Conservation (phyloP, 2,797 vertebrate genomes). For the Etheostoma perlongum region DNA sequence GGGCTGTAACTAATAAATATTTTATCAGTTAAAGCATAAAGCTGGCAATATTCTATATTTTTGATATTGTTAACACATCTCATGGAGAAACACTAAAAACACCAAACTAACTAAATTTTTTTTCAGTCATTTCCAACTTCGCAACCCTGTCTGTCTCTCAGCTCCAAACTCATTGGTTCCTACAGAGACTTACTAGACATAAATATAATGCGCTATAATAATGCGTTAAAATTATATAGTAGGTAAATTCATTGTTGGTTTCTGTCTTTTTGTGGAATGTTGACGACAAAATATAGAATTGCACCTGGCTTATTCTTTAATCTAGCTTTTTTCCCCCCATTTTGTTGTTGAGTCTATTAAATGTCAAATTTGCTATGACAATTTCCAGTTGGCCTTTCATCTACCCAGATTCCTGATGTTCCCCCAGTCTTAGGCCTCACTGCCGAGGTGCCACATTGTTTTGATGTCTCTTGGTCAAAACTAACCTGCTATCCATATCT, state of each 20-base stretch:
- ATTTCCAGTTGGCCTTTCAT: not conserved
- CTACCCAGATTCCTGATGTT: slow-evolving; percentile 60
- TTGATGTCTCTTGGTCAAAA: slow-evolving; percentile 74
- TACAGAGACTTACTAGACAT: not conserved
- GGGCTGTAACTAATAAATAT: slow-evolving; percentile 10
- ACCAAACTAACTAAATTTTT: not conserved
- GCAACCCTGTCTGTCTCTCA: not conserved
- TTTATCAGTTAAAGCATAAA: not conserved
- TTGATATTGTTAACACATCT: not conserved
- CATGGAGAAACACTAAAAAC: not conserved
- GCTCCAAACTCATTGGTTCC: not conserved
- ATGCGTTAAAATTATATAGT: not conserved
- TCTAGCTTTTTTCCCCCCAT: not conserved
- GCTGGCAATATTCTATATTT: not conserved
- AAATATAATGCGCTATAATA: not conserved
- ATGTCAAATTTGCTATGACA: not conserved
- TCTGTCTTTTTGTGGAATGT: not conserved
- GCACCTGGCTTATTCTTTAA: not conserved
- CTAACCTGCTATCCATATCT: not conserved
- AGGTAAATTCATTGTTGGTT: not conserved
- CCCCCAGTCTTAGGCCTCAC: slow-evolving; percentile 45
- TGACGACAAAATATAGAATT: not conserved
- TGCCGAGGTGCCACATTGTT: slow-evolving; percentile 73
- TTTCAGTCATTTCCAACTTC: not conserved
- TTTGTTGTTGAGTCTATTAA: not conserved